These are phyloP conservation scores for Brachylomia viminalis DNA, from an alignment of 2,888 invertebrate genomes.

Conservation along the genomic window DNA sequence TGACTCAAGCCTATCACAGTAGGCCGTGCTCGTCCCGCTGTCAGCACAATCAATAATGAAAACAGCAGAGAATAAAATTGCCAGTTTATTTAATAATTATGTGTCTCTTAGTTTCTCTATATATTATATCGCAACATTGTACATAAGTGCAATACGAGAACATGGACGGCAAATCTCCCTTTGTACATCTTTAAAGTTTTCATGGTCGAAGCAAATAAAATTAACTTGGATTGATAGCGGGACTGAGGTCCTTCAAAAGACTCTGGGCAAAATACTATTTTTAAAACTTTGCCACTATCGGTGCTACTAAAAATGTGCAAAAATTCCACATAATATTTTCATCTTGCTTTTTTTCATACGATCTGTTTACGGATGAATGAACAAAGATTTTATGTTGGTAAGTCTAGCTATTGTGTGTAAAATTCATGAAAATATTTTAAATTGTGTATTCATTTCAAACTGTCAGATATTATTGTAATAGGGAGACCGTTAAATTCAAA, in stretches of 20 bases:
- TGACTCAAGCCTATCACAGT: no score
- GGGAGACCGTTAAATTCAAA: not conserved
- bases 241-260: conserved; percentile 17
- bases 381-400: not conserved
- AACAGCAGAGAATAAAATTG: not conserved
- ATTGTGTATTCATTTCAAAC: not conserved
- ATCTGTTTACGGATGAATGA: not conserved
- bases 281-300: not conserved
- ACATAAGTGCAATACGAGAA: not conserved
- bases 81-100: not conserved
- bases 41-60: not conserved
- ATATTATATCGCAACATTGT: not conserved
- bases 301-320: conserved; percentile 1
- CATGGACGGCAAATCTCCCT: not conserved
- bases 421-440: not conserved
- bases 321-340: conserved; percentile 19
- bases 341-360: not conserved
- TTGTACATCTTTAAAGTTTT: conserved; percentile 1
- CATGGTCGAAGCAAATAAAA: conserved; percentile 31
- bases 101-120: not conserved
- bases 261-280: not conserved
- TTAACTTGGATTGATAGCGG: conserved; percentile 41
- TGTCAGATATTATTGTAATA: not conserved
- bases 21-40: no score
- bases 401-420: not conserved